These are phyloP conservation scores for Pampusana beccarii DNA, from an alignment of 2,113 vertebrate species.

Conservation along the genomic window DNA sequence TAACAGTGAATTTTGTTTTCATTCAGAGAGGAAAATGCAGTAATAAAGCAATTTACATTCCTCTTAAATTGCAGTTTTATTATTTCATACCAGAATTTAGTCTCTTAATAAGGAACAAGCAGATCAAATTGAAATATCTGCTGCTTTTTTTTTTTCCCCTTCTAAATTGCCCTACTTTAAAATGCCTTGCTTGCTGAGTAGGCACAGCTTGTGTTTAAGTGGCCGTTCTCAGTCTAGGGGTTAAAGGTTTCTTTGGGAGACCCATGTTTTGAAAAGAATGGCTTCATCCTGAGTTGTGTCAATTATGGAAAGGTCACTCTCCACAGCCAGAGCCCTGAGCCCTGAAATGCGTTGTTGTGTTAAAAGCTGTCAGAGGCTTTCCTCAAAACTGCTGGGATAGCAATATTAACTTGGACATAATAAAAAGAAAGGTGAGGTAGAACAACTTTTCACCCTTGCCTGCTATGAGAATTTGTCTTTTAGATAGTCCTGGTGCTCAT, in stretches of 20 bases:
- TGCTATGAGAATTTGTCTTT: neutral
- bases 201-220: slow-evolving; percentile 59
- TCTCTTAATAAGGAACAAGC: slow-evolving; percentile 18
- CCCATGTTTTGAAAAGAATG: slow-evolving; percentile 58
- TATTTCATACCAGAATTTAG: slow-evolving; percentile 22
- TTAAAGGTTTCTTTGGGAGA: slow-evolving; percentile 69
- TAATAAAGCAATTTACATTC: slow-evolving; percentile 28
- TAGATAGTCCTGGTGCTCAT: neutral
- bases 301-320: slow-evolving; percentile 74
- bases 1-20: slow-evolving; percentile 43
- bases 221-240: slow-evolving; percentile 38
- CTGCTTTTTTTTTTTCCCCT: neutral
- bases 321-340: slow-evolving; percentile 47
- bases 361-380: slow-evolving; percentile 68
- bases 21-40: neutral
- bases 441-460: slow-evolving; percentile 29
- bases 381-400: slow-evolving; percentile 63
- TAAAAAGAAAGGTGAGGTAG: slow-evolving; percentile 25
- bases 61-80: slow-evolving; percentile 33
- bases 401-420: slow-evolving; percentile 52
- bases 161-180: slow-evolving; percentile 26
- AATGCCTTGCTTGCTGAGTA: slow-evolving; percentile 56
- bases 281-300: slow-evolving; percentile 66
- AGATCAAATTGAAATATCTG: slow-evolving; percentile 35
- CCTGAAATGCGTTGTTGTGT: slow-evolving; percentile 63